phyloP scores from a whole-genome alignment of 1,140 invertebrate species.

The Drosophila melanica region DNA sequence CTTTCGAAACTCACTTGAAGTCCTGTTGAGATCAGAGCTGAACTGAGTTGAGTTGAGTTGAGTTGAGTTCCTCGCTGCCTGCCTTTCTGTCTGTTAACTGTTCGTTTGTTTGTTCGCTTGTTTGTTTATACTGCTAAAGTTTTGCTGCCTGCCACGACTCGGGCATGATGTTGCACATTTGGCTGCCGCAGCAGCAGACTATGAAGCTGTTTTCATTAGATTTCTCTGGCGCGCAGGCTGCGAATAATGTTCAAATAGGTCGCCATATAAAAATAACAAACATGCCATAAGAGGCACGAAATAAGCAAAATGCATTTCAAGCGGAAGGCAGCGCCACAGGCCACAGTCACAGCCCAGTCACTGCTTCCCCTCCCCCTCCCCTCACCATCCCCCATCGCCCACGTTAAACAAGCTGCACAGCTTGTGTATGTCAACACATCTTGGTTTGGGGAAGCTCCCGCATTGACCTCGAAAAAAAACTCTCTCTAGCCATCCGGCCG shows the following conservation, averaged over 20 bases:
- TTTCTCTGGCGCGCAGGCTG: constrained; percentile 23
- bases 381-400: too few relatives aligned
- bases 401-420: too few relatives aligned
- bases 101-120: constrained; percentile 30
- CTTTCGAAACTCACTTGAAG: constrained; percentile 80
- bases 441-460: constrained; percentile 30
- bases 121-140: constrained; percentile 49
- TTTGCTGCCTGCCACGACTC: constrained; percentile 28
- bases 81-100: constrained; percentile 23
- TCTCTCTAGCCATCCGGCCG: constrained; percentile 66
- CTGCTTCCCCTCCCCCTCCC: too few relatives aligned
- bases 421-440: constrained; percentile 64
- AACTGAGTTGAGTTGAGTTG: constrained; percentile 39
- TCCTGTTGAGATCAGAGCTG: constrained; percentile 53
- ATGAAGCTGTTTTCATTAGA: constrained; percentile 64
- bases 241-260: constrained; percentile 64
- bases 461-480: constrained; percentile 57
- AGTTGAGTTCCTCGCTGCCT: constrained; percentile 26
- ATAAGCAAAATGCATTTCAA: constrained; percentile 56
- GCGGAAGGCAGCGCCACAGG: constrained; percentile 28
- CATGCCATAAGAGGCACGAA: too few relatives aligned
- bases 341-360: neutral
- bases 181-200: constrained; percentile 26
- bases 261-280: constrained; percentile 30
- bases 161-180: constrained; percentile 64